Evolutionary conservation across 2,113 vertebrate species (phyloP), one percentile per base, ranked within the genome.

Genomic region (Lagopus muta): DNA sequence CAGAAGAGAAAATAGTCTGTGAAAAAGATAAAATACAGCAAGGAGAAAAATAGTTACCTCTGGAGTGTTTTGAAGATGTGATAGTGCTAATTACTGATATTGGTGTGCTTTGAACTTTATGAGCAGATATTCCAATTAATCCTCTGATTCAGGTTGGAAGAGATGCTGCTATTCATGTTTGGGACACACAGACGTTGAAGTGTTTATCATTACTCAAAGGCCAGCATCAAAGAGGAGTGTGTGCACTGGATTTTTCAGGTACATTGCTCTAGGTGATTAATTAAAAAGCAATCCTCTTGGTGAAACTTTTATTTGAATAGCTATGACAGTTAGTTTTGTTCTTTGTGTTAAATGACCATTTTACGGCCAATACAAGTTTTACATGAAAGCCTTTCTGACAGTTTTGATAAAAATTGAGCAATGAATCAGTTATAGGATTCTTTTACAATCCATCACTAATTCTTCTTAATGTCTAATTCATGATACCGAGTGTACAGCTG

Each of bases 171-270:
- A 96, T 99, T 92, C 99, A 99, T 15, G 95, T 99, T 14, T 99
- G 99, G 99, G 99, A 99, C 95, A 97, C 98, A 8, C 98, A 99
- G 78, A 99, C 98, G 3, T 97, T 99, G 78, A 99, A 99, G 95
- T 99, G 99, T 96, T 95, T 99, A 81, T 99, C 99, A 0, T 84
- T 99, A 20, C 97, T 99, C 73, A 99, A 97, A 96, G 99, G 99
- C 72, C 98, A 99, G 43, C 99, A 99, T 93, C 98, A 98, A 93
- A 97, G 97, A 93, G 99, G 99, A n/a, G 99, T 99, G n/a, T 99
- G 99, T 78, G 98, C 99, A 0, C 97, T 99, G 34, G 99, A 99
- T 94, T 99, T 99, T 94, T 99, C 99, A 96, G 99, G 99, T 99
- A 2, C 3, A 5, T 69, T 74, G 78, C 38, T 67, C 27, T 70